Conservation (phyloP, 2,888 invertebrate species). For the Pristionchus maxplancki region DNA sequence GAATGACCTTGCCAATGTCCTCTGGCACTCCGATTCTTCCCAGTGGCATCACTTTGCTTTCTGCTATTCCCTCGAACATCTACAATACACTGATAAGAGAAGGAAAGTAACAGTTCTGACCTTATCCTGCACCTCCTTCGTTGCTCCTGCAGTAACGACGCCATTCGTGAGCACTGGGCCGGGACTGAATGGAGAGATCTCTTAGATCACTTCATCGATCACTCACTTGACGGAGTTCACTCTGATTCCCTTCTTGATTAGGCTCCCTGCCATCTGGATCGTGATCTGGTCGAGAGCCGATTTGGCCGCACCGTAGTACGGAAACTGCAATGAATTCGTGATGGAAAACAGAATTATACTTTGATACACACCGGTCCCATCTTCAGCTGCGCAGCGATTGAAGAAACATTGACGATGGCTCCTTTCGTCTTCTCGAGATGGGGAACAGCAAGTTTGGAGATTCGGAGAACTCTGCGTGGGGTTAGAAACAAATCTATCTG, state of each 20-base stretch:
- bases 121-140: background rate
- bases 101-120: background rate
- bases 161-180: background rate
- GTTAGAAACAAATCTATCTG: background rate
- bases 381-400: background rate
- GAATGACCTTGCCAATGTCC: background rate
- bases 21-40: background rate
- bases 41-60: background rate
- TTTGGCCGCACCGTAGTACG: background rate
- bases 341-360: background rate
- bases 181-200: background rate
- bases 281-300: background rate
- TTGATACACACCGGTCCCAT: background rate
- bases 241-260: slow-evolving; percentile 3
- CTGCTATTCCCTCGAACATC: background rate
- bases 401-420: background rate
- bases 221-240: slow-evolving; percentile 2
- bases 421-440: slow-evolving; percentile 4
- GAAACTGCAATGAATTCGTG: background rate
- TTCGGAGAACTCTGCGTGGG: background rate
- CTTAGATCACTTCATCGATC: background rate
- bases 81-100: background rate
- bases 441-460: background rate
- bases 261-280: background rate
- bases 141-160: background rate